Evolutionary conservation across 1,140 invertebrate species (phyloP), one percentile per base, ranked within the genome.

Genomic region (Planococcus citri): DNA sequence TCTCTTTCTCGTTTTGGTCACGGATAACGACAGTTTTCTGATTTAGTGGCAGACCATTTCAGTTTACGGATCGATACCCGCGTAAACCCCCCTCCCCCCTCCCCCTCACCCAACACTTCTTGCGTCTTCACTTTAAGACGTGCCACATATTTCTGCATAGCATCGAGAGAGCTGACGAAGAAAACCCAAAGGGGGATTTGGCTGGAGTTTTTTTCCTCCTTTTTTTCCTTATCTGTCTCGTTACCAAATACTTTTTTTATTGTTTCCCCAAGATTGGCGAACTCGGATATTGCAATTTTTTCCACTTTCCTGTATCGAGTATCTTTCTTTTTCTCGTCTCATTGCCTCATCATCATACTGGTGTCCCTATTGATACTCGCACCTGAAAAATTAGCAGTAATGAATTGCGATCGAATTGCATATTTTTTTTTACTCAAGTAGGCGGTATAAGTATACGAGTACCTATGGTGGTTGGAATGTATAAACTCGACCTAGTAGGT

Each of bases 11-110:
- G 25, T 17, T 64, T 64, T 64, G 25, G 60, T 64, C 60, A 24
- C 60, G 60, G 60, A 64, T 64, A 64, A 64, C 60, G 60, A 64
- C 60, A 64, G 60, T 64, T 64, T 64, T 64, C 60, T 64, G 60
- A 64, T 64, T 64, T 64, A 64, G 60, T 64, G 60, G 60, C 25
- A 64, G 60, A 64, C 60, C 60, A 64, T 64, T 64, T 64, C 10
- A 64, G 60, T 64, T 64, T 64, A 64, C 60, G 14, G 60, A 64
- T 64, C 60, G 60, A 64, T 64, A 64, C 57, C 4, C 57, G 17
- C 8, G 20, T 20, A 10, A 3, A 1, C 25, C 25, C 17, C 25
- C 25, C 2, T 64, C 25, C 2, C 25, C 25, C 24, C n/a, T n/a
- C n/a, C n/a, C n/a, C n/a, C n/a, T n/a, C n/a, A n/a, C n/a, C n/a